These are phyloP conservation scores for Lycocerus yunnanus DNA, from an alignment of 2,888 invertebrate genomes.

Conservation along the genomic window DNA sequence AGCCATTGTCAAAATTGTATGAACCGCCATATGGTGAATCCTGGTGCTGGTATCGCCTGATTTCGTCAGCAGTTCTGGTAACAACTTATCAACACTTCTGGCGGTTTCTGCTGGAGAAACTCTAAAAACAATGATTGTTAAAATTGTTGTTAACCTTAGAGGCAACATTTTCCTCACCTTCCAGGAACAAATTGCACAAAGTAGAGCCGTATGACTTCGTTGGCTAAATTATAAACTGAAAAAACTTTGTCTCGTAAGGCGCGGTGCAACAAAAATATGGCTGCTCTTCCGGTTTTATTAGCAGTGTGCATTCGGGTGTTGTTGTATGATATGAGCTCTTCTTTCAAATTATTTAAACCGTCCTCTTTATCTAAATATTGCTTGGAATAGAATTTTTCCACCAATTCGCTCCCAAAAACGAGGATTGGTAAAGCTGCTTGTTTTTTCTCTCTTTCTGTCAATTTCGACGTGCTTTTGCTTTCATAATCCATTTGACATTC, in stretches of 20 bases:
- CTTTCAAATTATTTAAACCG: conserved; percentile 73
- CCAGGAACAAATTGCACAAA: conserved; percentile 85
- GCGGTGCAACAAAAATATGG: conserved; percentile 77
- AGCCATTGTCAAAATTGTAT: conserved; percentile 84
- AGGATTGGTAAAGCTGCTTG: conserved; percentile 89
- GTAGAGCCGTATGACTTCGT: conserved; percentile 78
- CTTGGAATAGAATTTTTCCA: conserved; percentile 89
- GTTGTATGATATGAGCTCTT: conserved; percentile 59
- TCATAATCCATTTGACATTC: conserved; percentile 68
- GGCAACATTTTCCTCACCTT: conserved; percentile 57
- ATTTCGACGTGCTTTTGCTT: conserved; percentile 60
- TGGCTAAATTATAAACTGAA: conserved; percentile 84
- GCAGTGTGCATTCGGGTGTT: conserved; percentile 59
- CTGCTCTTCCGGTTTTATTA: conserved; percentile 82
- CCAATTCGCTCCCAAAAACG: conserved; percentile 88
- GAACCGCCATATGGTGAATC: conserved; percentile 84
- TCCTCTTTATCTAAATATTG: conserved; percentile 90
- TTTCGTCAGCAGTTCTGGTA: conserved; percentile 83
- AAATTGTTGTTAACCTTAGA: neutral
- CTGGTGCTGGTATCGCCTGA: conserved; percentile 87
- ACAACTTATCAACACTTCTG: conserved; percentile 78
- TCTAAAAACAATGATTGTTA: conserved; percentile 56
- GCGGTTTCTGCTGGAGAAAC: conserved; percentile 83
- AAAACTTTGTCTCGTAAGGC: conserved; percentile 86
- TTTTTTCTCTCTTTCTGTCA: conserved; percentile 81